Conservation (phyloP, 2,888 invertebrate species). For the Euproctis similis region DNA sequence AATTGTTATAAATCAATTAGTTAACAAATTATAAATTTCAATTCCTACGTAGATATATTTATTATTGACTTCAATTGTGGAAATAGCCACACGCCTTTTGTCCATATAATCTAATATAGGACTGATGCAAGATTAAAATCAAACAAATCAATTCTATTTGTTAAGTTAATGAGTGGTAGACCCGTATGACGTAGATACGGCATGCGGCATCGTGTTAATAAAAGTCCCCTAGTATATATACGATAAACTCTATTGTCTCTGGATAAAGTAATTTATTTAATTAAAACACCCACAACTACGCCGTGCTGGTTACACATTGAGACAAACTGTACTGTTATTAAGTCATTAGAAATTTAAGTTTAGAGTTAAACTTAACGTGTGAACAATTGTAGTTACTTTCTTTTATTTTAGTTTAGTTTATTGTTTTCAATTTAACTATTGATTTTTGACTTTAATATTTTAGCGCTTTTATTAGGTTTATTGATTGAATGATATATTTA, state of each 20-base stretch:
- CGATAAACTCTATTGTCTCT: slow-evolving; percentile 52
- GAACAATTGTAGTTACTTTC: no score
- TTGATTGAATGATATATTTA: no score
- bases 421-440: no score
- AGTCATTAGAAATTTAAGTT: slow-evolving; percentile 36
- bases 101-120: slow-evolving; percentile 27
- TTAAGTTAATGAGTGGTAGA: slow-evolving; percentile 52
- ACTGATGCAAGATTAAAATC: slow-evolving; percentile 50
- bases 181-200: slow-evolving; percentile 64
- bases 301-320: slow-evolving; percentile 36
- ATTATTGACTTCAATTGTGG: slow-evolving; percentile 6
- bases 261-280: slow-evolving; percentile 73
- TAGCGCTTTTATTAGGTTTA: no score
- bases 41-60: slow-evolving; percentile 2
- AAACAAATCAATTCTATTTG: slow-evolving; percentile 71
- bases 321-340: slow-evolving; percentile 54
- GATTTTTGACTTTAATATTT: no score
- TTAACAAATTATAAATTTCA: no score
- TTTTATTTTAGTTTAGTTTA: no score
- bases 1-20: no score
- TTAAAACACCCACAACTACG: slow-evolving; percentile 58
- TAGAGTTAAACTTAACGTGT: no score
- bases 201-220: slow-evolving; percentile 54
- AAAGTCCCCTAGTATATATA: slow-evolving; percentile 50
- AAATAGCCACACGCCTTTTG: slow-evolving; percentile 9